These are phyloP conservation scores for Ectobius pallidus DNA, from an alignment of 2,888 invertebrate genomes.

Conservation along the genomic window DNA sequence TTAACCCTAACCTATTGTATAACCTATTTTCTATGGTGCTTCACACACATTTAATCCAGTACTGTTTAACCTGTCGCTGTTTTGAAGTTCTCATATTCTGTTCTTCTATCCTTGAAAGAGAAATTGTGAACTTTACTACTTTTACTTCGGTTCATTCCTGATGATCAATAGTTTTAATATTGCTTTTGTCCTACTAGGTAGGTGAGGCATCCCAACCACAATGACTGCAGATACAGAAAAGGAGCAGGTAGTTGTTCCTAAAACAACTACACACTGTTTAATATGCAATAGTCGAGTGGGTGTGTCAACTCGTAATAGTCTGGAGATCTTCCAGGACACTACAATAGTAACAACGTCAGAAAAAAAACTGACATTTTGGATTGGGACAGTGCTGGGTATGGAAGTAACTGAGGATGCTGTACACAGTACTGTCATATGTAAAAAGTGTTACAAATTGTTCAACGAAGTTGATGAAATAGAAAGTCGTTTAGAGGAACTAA, in stretches of 20 bases:
- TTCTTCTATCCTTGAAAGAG: no score
- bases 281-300: slow-evolving; percentile 66
- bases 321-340: slow-evolving; percentile 61
- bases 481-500: slow-evolving; percentile 58
- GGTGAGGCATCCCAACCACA: background rate
- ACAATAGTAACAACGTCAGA: slow-evolving; percentile 49
- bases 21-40: no score
- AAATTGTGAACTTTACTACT: no score
- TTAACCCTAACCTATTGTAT: no score
- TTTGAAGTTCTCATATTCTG: no score
- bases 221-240: slow-evolving; percentile 53
- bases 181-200: no score
- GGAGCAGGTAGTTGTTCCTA: slow-evolving; percentile 32
- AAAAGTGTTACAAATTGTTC: slow-evolving; percentile 68
- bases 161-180: no score
- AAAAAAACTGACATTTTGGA: slow-evolving; percentile 53
- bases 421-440: slow-evolving; percentile 63
- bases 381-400: slow-evolving; percentile 58
- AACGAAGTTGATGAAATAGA: slow-evolving; percentile 58
- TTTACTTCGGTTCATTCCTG: no score
- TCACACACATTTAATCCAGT: no score
- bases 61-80: no score
- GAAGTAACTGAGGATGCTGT: slow-evolving; percentile 59
- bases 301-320: slow-evolving; percentile 59
- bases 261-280: slow-evolving; percentile 58